These are phyloP conservation scores for Cordilura impudica DNA, from an alignment of 2,888 invertebrate species.

Conservation along the genomic window DNA sequence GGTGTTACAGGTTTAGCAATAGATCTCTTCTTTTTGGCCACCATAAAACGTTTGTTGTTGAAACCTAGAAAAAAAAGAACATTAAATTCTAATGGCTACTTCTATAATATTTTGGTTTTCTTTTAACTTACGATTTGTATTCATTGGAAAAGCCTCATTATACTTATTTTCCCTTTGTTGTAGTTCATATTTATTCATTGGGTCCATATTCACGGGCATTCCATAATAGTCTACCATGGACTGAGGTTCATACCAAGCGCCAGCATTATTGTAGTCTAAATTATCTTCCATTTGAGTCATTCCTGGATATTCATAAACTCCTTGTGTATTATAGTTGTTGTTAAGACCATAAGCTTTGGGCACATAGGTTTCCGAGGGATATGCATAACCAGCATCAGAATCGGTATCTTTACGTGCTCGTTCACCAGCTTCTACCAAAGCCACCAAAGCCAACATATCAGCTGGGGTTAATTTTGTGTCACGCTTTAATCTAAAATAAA, in stretches of 20 bases:
- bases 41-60: conserved; percentile 76
- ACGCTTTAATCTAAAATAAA: conserved; percentile 73
- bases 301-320: conserved; percentile 61
- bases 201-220: conserved; percentile 73
- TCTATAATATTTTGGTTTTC: background rate
- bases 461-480: conserved; percentile 77
- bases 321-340: conserved; percentile 54
- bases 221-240: conserved; percentile 74
- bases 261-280: conserved; percentile 62
- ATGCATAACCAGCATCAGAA: conserved; percentile 65
- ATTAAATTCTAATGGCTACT: background rate
- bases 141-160: conserved; percentile 63
- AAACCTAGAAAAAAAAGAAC: conserved; percentile 66
- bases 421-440: conserved; percentile 77
- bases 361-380: conserved; percentile 62
- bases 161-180: conserved; percentile 73
- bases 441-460: conserved; percentile 77
- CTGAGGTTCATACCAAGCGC: conserved; percentile 70
- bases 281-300: conserved; percentile 66
- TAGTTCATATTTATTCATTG: conserved; percentile 74
- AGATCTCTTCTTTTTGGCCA: conserved; percentile 77
- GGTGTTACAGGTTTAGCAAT: conserved; percentile 70
- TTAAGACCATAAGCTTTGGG: conserved; percentile 55
- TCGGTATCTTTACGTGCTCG: conserved; percentile 75
- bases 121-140: conserved; percentile 71